phyloP scores from a whole-genome alignment of 2,888 invertebrate genomes.

The Tenthredo mesomela region DNA sequence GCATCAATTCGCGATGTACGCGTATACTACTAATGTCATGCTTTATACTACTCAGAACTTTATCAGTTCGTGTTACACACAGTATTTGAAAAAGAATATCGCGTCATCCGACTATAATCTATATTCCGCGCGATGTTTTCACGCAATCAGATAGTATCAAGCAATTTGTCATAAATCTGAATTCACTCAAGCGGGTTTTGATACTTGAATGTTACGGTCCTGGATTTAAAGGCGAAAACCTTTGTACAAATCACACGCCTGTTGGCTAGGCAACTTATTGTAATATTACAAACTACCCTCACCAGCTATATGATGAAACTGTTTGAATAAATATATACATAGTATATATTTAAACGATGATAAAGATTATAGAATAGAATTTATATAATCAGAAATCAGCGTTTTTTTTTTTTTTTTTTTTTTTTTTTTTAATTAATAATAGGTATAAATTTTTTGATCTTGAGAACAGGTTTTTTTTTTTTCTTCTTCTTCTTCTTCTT shows the following conservation, averaged over 20 bases:
- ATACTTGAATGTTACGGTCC: neutral
- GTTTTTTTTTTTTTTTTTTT: too few species aligned
- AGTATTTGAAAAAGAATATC: neutral
- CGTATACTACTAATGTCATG: neutral
- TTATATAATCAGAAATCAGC: neutral
- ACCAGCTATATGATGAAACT: constrained; percentile 14
- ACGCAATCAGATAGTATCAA: neutral
- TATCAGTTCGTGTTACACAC: neutral
- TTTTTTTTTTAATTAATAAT: neutral
- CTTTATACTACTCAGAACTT: neutral
- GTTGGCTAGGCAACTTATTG: constrained; percentile 39
- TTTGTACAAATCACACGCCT: constrained; percentile 18
- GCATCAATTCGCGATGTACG: neutral
- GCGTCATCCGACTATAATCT: neutral
- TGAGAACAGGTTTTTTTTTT: neutral
- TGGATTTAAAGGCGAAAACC: constrained; percentile 40
- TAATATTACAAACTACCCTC: constrained; percentile 24
- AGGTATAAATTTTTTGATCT: neutral
- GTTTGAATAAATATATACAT: neutral
- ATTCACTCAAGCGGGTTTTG: neutral
- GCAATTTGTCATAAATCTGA: neutral
- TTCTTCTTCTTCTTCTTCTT: neutral
- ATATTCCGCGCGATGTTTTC: neutral
- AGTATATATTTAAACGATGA: neutral
- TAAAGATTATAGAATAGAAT: neutral